phyloP scores from a whole-genome alignment of 1,140 invertebrate genomes.

The Rhopalosiphum maidis region DNA sequence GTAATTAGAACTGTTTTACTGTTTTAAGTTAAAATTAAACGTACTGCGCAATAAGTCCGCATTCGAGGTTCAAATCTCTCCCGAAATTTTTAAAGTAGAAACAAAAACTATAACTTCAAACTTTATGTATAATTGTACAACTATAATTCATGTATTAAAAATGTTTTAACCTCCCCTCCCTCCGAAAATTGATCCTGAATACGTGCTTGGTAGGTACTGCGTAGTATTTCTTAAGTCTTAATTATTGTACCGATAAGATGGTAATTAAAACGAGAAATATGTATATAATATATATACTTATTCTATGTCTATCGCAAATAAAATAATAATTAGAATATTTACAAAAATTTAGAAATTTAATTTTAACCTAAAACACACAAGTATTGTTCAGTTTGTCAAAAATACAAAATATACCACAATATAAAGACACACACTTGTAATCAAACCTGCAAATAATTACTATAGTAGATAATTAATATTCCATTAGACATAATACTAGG shows the following conservation, averaged over 20 bases:
- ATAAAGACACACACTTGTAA: neutral
- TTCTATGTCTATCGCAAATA: neutral
- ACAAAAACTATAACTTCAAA: too few relatives aligned
- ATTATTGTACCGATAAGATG: neutral
- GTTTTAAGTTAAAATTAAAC: neutral
- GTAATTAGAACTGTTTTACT: neutral
- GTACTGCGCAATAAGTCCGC: neutral
- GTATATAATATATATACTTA: neutral
- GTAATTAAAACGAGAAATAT: neutral
- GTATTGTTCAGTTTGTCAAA: neutral
- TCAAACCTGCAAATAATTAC: neutral
- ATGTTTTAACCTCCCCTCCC: too few relatives aligned
- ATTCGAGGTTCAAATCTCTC: too few relatives aligned
- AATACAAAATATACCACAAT: neutral
- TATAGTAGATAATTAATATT: too few relatives aligned
- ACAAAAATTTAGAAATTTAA: neutral
- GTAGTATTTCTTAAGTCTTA: neutral
- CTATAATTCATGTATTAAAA: too few relatives aligned
- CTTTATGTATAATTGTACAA: too few relatives aligned
- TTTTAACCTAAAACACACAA: neutral
- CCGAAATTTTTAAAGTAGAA: too few relatives aligned
- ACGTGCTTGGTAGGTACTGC: neutral
- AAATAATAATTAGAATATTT: neutral
- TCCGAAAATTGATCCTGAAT: too few relatives aligned
- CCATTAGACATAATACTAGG: too few relatives aligned